Evolutionary conservation across 2,113 vertebrate genomes (phyloP).

Genomic region (Percina caprodes): DNA sequence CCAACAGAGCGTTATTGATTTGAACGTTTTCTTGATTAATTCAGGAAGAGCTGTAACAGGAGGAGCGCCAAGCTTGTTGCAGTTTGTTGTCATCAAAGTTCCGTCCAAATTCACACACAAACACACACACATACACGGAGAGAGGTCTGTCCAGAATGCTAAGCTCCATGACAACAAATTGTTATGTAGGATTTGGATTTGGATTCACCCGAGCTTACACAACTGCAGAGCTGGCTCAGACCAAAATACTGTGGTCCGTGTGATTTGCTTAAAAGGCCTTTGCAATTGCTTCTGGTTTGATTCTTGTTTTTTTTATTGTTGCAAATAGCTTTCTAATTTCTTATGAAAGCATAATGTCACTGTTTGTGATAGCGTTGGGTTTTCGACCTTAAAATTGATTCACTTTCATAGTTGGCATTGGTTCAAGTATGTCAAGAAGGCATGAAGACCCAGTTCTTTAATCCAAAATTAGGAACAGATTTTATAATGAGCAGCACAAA

Average conservation of each 20-base stretch:
- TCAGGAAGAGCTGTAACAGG: constrained; percentile 31
- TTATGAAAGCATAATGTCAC: neutral
- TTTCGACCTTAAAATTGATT: constrained; percentile 4
- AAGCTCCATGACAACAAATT: constrained; percentile 64
- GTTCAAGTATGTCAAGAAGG: constrained; percentile 25
- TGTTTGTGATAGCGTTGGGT: neutral
- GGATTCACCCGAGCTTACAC: constrained; percentile 49
- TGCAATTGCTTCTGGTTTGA: neutral
- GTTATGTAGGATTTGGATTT: constrained; percentile 64
- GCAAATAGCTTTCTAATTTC: neutral
- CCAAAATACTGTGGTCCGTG: constrained; percentile 29
- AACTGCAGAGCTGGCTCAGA: constrained; percentile 42
- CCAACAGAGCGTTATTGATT: constrained; percentile 42
- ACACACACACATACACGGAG: neutral
- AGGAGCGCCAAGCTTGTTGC: neutral
- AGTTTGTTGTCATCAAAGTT: constrained; percentile 27
- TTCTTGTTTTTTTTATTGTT: neutral
- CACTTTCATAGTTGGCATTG: neutral
- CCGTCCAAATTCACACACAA: neutral
- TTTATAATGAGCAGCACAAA: neutral
- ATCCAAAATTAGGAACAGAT: constrained; percentile 4
- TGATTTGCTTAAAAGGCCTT: constrained; percentile 42
- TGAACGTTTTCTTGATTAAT: constrained; percentile 59
- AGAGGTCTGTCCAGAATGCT: constrained; percentile 35
- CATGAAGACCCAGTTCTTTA: constrained; percentile 9